Conservation (phyloP, 1,140 invertebrate genomes). For the Mizuhopecten yessoensis region DNA sequence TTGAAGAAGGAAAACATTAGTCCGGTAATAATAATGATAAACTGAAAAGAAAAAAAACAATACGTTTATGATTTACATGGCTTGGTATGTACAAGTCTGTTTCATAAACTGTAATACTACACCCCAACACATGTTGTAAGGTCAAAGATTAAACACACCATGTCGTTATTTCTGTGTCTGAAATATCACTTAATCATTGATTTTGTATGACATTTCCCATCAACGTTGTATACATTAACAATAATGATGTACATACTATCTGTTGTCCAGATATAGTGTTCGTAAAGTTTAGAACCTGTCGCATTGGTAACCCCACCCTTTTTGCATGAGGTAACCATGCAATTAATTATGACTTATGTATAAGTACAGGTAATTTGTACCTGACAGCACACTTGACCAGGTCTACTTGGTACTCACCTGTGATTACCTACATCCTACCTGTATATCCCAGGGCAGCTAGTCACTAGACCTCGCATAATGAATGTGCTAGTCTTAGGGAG, state of each 20-base stretch:
- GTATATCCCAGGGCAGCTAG: neutral
- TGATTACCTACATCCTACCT: neutral
- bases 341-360: neutral
- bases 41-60: too few species aligned
- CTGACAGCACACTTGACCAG: neutral
- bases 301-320: neutral
- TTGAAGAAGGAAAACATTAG: too few species aligned
- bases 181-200: neutral
- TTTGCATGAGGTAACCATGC: neutral
- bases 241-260: neutral
- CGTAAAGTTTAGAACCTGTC: neutral
- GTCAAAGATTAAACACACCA: neutral
- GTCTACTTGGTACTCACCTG: neutral
- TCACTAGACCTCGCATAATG: neutral
- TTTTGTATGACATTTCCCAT: neutral
- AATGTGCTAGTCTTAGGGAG: neutral
- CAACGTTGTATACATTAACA: neutral
- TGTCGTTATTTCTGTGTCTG: neutral
- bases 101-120: neutral
- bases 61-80: too few species aligned
- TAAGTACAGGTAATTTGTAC: constrained; percentile 20
- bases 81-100: too few species aligned
- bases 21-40: too few species aligned
- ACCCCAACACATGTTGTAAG: neutral
- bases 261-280: neutral